Percentiles rank a stretch among this genome's conserved stretches.
Conservation (phyloP, 2,113 vertebrate species). For the Ophiodon elongatus region DNA sequence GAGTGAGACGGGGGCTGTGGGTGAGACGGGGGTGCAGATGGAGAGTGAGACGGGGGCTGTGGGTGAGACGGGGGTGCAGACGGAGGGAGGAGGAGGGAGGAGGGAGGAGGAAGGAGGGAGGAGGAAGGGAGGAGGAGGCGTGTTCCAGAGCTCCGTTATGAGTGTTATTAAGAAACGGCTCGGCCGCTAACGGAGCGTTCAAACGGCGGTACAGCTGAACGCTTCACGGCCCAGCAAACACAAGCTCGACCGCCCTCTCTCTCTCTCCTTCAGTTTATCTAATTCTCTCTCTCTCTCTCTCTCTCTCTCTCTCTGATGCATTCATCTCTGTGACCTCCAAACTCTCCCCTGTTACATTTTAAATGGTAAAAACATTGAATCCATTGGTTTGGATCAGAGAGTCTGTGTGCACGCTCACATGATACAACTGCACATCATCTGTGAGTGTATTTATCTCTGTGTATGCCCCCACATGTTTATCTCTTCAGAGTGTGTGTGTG, state of each 20-base stretch:
- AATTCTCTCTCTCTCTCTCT: constrained; percentile 37
- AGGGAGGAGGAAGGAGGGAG: neutral
- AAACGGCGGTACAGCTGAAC: constrained; percentile 51
- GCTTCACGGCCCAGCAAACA: constrained; percentile 65
- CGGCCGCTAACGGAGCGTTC: constrained; percentile 54
- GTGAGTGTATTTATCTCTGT: constrained; percentile 23
- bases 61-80: neutral
- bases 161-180: constrained; percentile 70
- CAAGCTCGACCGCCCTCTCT: constrained; percentile 30
- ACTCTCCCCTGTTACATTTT: constrained; percentile 49
- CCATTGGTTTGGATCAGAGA: constrained; percentile 54
- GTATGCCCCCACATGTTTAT: constrained; percentile 26
- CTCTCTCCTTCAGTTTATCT: constrained; percentile 40
- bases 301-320: constrained; percentile 13
- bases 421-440: constrained; percentile 30
- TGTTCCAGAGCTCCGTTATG: constrained; percentile 51
- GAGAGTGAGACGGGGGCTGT: neutral
- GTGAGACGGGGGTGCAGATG: no score
- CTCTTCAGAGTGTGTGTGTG: constrained; percentile 7
- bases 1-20: no score
- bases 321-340: constrained; percentile 53
- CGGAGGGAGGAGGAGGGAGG: neutral
- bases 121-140: constrained; percentile 3
- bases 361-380: constrained; percentile 68
- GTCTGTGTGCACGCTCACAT: constrained; percentile 17